Conservation (phyloP, 2,888 invertebrate genomes). For the Nezara viridula region DNA sequence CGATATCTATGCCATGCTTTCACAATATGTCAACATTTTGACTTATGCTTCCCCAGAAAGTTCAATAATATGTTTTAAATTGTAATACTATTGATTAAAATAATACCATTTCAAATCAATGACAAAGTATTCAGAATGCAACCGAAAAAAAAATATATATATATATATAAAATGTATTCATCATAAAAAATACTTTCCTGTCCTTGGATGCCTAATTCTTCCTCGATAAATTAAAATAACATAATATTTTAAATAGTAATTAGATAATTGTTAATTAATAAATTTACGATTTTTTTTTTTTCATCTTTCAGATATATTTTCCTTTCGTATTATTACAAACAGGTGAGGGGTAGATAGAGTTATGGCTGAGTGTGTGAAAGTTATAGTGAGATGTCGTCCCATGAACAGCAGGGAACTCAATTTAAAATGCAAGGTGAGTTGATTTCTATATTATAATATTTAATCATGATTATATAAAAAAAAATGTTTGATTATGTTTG, state of each 20-base stretch:
- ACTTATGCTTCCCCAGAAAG: not conserved
- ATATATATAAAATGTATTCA: not conserved
- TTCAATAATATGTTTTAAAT: not conserved
- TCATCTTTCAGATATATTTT: not conserved
- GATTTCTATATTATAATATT: conserved; percentile 46
- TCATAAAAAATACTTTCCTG: not conserved
- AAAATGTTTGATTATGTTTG: no score
- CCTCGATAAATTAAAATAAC: not conserved
- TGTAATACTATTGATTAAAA: not conserved
- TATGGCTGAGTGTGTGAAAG: conserved; percentile 79
- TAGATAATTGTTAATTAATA: not conserved
- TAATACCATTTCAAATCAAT: not conserved
- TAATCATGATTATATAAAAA: no score
- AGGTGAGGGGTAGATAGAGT: conserved; percentile 56
- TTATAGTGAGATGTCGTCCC: conserved; percentile 88
- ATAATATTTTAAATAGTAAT: not conserved
- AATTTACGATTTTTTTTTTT: not conserved
- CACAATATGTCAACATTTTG: conserved; percentile 58
- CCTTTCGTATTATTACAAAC: conserved; percentile 31
- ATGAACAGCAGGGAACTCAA: conserved; percentile 83
- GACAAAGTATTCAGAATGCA: not conserved
- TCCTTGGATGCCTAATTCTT: not conserved
- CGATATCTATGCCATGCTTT: conserved; percentile 58
- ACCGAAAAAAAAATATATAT: not conserved
- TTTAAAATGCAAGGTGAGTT: conserved; percentile 76